Evolutionary conservation across 1,140 invertebrate genomes (phyloP), one percentile per base, ranked within the genome.

Genomic region (Saccostrea glomerata): DNA sequence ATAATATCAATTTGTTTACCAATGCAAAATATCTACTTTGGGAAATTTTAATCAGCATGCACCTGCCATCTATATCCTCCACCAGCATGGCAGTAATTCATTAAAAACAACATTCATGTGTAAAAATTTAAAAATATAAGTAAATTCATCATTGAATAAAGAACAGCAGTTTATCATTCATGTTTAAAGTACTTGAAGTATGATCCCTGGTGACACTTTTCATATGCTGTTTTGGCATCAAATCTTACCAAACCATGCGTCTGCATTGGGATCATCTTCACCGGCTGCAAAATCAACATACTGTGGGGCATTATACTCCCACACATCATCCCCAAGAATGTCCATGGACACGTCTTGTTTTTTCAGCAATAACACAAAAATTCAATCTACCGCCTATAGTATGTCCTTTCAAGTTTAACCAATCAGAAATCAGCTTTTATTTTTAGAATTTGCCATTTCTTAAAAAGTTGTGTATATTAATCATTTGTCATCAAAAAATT

Each of bases 271-370:
- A 36, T 92, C 92, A 25, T 92, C 86, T 17, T 90, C 77, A 36
- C 84, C 89, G 12, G 87, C 86, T 7, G 89, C 90, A 90, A 94
- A 94, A 90, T 94, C 93, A 23, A 94, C 91, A 90, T 91, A 94
- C 84, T 94, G 93, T 13, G 94, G 94, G 56, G 91, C 91, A 86
- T 93, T 92, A 84, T 91, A 93, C 56, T 94, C 92, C 91, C 93
- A 94, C 20, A 86, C 85, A 20, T 89, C 63, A 58, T 91, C 90
- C 9, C 83, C 87, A 13, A 89, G 85, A 25, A 90, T 87, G 55
- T 87, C 66, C 84, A 86, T 82, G 47, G 36, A 40, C 73, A 82
- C 63, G 56, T 63, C 60, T 55, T 25, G 47, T 82, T 82, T 60
- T 17, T 54, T 47, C 36, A 23, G 40, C 55, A 23, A 13, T 55